phyloP scores from a whole-genome alignment of 2,113 vertebrate genomes.

The Prochilodus magdalenae region DNA sequence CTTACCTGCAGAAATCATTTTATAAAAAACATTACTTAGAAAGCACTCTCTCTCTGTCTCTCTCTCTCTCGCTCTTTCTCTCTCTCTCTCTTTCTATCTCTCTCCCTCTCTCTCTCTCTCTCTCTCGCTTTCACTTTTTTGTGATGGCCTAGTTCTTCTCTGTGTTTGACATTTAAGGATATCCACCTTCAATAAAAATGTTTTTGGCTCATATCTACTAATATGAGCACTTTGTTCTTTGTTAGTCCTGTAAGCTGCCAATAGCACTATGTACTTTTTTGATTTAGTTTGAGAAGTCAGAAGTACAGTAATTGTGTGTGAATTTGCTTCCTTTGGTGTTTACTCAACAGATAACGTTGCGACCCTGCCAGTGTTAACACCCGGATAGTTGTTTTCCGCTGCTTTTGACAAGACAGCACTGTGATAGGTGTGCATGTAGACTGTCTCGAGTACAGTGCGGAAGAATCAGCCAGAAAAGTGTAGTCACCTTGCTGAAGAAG shows the following conservation, averaged over 20 bases:
- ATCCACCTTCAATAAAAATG: neutral
- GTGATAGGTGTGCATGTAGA: neutral
- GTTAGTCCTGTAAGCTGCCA: neutral
- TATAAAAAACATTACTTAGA: neutral
- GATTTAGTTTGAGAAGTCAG: neutral
- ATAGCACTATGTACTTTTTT: neutral
- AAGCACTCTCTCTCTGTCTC: neutral
- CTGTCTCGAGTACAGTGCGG: neutral
- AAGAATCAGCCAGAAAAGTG: neutral
- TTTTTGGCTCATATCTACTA: neutral
- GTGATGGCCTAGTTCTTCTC: neutral
- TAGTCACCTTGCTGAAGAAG: neutral
- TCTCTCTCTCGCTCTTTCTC: neutral
- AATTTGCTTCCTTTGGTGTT: neutral
- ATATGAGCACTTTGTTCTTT: neutral
- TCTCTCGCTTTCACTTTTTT: too few relatives aligned
- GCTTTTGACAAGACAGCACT: neutral
- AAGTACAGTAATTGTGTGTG: neutral
- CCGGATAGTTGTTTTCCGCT: neutral
- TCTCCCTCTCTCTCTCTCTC: neutral
- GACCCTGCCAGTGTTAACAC: constrained; percentile 1
- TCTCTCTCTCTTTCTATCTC: neutral
- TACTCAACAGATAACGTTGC: neutral
- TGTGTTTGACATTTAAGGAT: neutral
- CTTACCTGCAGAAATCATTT: neutral